A percentile compares a stretch with the other conserved stretches of the same genome.
phyloP scores from a whole-genome alignment of 2,888 invertebrate species.

The Ormyrus thymus region DNA sequence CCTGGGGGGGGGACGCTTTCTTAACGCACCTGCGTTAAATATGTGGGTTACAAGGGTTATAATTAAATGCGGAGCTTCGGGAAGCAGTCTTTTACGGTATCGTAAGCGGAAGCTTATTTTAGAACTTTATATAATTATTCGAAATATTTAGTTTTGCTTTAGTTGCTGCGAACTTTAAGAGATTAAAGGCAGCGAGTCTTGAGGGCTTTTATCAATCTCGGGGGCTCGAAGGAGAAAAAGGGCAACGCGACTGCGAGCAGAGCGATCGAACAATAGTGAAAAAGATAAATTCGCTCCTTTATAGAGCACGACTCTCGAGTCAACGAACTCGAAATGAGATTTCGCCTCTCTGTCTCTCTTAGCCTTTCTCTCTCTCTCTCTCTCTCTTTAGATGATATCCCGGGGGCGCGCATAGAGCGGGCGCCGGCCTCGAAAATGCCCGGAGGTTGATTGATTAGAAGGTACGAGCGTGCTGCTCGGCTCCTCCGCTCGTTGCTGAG shows the following conservation, averaged over 20 bases:
- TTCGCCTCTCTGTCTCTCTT: constrained; percentile 14
- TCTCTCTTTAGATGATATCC: constrained; percentile 52
- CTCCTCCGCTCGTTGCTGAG: constrained; percentile 43
- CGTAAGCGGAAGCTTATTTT: too few species aligned
- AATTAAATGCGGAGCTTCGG: constrained; percentile 10
- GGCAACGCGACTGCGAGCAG: neutral
- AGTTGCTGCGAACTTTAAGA: neutral
- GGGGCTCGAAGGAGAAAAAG: too few species aligned
- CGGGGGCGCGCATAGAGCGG: constrained; percentile 32
- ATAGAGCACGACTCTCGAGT: constrained; percentile 38
- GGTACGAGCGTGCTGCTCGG: constrained; percentile 62
- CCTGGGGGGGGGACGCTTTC: constrained; percentile 14
- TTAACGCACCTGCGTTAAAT: constrained; percentile 9
- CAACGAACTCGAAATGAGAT: constrained; percentile 52
- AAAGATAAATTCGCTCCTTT: constrained; percentile 40
- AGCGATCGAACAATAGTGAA: neutral
- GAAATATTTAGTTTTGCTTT: neutral
- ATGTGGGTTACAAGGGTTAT: constrained; percentile 39
- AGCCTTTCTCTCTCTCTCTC: constrained; percentile 18
- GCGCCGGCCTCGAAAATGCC: constrained; percentile 67
- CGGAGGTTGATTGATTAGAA: constrained; percentile 75
- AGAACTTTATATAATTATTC: neutral
- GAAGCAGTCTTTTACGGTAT: neutral
- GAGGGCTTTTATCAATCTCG: too few species aligned
- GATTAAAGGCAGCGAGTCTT: neutral